A percentile compares a stretch with the other conserved stretches of the same genome.
Conservation (phyloP, 2,888 invertebrate species). For the Drosophila picticornis region DNA sequence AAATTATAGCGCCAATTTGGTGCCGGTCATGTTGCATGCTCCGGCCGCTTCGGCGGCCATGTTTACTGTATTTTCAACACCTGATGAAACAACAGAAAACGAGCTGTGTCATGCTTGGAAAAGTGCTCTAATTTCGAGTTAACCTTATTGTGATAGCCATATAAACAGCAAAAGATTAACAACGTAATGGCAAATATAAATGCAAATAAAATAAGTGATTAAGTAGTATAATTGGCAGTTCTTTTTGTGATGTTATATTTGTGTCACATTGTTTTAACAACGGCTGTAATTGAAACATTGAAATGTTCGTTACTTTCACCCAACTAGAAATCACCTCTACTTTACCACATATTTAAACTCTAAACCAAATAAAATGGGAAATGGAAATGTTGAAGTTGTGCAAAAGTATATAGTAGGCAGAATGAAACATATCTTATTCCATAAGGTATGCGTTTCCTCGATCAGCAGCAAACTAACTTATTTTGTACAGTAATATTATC, state of each 20-base stretch:
- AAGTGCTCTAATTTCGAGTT: conserved; percentile 39
- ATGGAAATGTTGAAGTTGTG: background rate
- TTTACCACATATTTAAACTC: background rate
- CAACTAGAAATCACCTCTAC: background rate
- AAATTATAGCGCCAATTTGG: conserved; percentile 58
- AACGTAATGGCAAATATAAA: conserved; percentile 1
- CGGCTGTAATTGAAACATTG: background rate
- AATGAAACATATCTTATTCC: background rate
- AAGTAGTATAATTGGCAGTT: conserved; percentile 14
- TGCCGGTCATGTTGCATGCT: conserved; percentile 49
- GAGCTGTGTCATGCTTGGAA: conserved; percentile 66
- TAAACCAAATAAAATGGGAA: background rate
- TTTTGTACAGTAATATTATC: background rate
- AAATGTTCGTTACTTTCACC: conserved; percentile 13
- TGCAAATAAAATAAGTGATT: conserved; percentile 21
- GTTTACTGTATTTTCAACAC: conserved; percentile 54
- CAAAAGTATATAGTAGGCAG: background rate
- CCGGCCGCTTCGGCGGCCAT: conserved; percentile 63
- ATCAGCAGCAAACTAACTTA: background rate
- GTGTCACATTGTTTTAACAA: background rate
- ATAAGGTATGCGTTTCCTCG: background rate
- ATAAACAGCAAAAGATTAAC: background rate
- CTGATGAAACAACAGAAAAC: conserved; percentile 47
- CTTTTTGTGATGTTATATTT: background rate
- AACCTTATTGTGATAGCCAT: conserved; percentile 17